Evolutionary conservation across 1,140 invertebrate species (phyloP).

Genomic region (Drosophila virilis): DNA sequence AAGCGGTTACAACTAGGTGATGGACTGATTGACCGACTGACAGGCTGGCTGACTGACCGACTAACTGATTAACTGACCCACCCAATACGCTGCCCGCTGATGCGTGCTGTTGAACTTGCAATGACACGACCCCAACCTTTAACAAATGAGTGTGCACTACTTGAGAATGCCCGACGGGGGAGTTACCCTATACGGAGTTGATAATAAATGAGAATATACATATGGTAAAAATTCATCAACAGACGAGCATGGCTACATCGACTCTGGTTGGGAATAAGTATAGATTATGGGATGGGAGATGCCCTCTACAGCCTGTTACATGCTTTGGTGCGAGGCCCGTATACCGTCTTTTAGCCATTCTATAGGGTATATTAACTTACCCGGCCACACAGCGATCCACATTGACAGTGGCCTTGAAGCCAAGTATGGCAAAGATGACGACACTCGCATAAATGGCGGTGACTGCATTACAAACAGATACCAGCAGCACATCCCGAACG

Average conservation of each 20-base stretch:
- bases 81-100: constrained; percentile 39
- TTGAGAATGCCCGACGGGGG: no score
- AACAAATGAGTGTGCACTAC: no score
- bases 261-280: no score
- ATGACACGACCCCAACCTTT: constrained; percentile 26
- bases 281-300: no score
- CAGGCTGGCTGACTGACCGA: neutral
- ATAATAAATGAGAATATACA: no score
- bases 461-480: constrained; percentile 95
- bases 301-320: no score
- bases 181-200: no score
- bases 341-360: neutral
- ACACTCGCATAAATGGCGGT: constrained; percentile 97
- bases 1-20: constrained; percentile 63
- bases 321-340: neutral
- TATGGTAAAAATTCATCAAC: no score
- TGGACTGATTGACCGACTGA: constrained; percentile 17
- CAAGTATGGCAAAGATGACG: constrained; percentile 94
- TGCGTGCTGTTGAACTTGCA: constrained; percentile 52
- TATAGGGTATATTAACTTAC: constrained; percentile 85
- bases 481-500: constrained; percentile 94
- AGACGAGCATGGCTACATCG: no score
- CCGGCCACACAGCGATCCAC: constrained; percentile 90
- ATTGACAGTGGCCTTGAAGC: constrained; percentile 93
- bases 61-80: constrained; percentile 24